These are phyloP conservation scores for Semicossyphus pulcher DNA, from an alignment of 2,113 vertebrate species.

Conservation along the genomic window DNA sequence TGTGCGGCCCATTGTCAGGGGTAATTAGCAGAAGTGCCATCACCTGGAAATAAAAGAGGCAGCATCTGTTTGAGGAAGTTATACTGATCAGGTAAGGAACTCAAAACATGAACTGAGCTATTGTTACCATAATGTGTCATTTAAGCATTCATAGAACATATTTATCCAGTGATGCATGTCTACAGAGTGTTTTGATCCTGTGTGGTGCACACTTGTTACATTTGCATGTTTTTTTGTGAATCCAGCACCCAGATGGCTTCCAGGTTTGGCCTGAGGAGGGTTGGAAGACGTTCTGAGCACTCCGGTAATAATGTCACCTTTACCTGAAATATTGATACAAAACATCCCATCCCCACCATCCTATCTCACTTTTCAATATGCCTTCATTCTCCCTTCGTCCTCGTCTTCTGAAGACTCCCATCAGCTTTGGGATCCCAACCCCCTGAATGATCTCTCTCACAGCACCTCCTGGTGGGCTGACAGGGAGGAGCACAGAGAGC, in stretches of 20 bases:
- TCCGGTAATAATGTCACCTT: slow-evolving; percentile 38
- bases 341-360: not conserved
- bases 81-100: slow-evolving; percentile 25
- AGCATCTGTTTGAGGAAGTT: not conserved
- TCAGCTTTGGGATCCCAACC: slow-evolving; percentile 8
- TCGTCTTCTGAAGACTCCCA: slow-evolving; percentile 19
- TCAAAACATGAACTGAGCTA: not conserved
- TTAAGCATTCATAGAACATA: not conserved
- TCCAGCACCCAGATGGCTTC: slow-evolving; percentile 47
- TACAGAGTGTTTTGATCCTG: not conserved
- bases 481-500: slow-evolving; percentile 31
- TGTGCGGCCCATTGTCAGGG: too few relatives aligned
- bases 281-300: not conserved
- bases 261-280: slow-evolving; percentile 34
- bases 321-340: not conserved
- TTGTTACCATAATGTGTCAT: not conserved
- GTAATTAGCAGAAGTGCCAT: slow-evolving; percentile 64
- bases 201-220: not conserved
- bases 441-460: not conserved
- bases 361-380: not conserved
- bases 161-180: not conserved
- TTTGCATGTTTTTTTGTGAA: not conserved
- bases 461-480: slow-evolving; percentile 49
- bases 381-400: not conserved
- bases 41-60: slow-evolving; percentile 61